A percentile compares a stretch with the other conserved stretches of the same genome.
Conservation (phyloP, 2,888 invertebrate species). For the Trachelus iudaicus region DNA sequence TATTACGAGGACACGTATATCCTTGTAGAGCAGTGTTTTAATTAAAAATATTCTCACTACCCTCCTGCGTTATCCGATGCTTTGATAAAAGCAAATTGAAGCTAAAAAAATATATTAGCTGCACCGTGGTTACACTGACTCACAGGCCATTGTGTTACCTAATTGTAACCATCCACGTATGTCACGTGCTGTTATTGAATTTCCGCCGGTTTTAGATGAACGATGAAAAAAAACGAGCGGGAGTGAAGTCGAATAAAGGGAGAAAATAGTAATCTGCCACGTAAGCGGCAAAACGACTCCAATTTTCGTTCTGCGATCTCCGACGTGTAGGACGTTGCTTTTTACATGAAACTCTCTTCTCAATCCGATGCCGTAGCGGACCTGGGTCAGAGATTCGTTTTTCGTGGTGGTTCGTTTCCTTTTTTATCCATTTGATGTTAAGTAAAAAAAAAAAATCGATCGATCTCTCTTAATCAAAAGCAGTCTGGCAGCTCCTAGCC, state of each 20-base stretch:
- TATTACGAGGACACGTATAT: neutral
- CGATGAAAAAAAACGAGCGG: neutral
- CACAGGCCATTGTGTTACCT: neutral
- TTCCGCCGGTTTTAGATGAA: neutral
- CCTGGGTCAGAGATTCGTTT: neutral
- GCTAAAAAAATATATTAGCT: neutral
- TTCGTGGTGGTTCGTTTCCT: neutral
- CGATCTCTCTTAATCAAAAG: constrained; percentile 21
- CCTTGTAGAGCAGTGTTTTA: neutral
- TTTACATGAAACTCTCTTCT: neutral
- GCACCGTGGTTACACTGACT: neutral
- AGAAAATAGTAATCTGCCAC: neutral
- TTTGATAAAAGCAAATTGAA: neutral
- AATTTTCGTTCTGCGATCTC: neutral
- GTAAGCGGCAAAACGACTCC: neutral
- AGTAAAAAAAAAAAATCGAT: constrained; percentile 9
- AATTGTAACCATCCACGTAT: neutral
- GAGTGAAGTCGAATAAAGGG: neutral
- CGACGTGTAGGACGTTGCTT: neutral
- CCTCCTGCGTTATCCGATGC: neutral
- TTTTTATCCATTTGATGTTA: neutral
- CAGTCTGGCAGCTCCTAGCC: constrained; percentile 2
- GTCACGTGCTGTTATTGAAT: neutral
- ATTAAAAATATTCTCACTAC: neutral
- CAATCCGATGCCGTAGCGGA: neutral